Evolutionary conservation across 2,888 invertebrate species (phyloP).

Genomic region (Abrostola triplasia): DNA sequence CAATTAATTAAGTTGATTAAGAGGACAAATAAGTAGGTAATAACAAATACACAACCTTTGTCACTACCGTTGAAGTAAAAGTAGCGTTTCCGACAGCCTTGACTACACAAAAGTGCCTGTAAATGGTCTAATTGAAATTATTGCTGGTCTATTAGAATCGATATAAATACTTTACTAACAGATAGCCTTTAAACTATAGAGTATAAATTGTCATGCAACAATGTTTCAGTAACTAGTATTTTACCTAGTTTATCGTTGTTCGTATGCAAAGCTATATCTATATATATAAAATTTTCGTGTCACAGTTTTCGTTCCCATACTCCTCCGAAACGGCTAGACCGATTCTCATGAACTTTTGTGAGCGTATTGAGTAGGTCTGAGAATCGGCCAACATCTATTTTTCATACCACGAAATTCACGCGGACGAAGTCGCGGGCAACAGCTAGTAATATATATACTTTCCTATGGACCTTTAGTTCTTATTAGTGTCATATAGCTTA

Average conservation of each 20-base stretch:
- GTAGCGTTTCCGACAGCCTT: conserved; percentile 1
- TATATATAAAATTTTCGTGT: no score
- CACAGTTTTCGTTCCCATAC: no score
- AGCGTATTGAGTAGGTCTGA: no score
- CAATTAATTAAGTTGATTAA: conserved; percentile 5
- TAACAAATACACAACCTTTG: background rate
- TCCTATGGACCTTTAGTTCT: no score
- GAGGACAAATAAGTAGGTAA: background rate
- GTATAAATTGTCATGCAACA: background rate
- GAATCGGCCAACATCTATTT: no score
- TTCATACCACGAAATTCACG: no score
- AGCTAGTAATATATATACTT: no score
- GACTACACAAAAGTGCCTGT: background rate
- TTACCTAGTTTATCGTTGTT: background rate
- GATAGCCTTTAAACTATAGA: background rate
- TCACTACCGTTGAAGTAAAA: background rate
- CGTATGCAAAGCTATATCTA: no score
- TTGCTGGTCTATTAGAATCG: conserved; percentile 1
- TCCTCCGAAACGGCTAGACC: no score
- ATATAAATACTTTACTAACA: background rate
- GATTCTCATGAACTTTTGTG: no score
- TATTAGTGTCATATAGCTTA: no score
- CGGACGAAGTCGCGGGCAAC: no score
- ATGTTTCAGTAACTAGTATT: background rate
- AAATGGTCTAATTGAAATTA: background rate